These are phyloP conservation scores for Tetanocera ferruginea DNA, from an alignment of 2,888 invertebrate species.

Conservation along the genomic window DNA sequence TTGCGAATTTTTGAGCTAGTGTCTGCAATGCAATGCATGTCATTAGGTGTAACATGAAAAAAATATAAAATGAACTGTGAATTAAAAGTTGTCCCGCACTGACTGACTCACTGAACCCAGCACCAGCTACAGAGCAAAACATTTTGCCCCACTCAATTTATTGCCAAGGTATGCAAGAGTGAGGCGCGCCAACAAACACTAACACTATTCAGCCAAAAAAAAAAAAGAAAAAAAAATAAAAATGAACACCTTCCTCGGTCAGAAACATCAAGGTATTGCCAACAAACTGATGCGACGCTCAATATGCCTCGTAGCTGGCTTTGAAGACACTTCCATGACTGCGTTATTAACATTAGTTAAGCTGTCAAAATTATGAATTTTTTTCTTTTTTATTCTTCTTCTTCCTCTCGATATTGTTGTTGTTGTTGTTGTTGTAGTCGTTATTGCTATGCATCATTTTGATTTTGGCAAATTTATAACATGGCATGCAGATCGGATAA, in stretches of 20 bases:
- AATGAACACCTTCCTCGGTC: slow-evolving; percentile 33
- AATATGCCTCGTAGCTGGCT: background rate
- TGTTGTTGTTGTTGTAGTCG: background rate
- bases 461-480: slow-evolving; percentile 13
- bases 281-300: background rate
- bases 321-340: background rate
- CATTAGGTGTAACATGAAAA: background rate
- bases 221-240: background rate
- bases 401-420: background rate
- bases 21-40: slow-evolving; percentile 18
- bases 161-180: slow-evolving; percentile 18
- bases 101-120: background rate
- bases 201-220: background rate
- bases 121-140: background rate
- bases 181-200: slow-evolving; percentile 25
- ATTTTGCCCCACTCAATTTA: background rate
- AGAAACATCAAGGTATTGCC: background rate
- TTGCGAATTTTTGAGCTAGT: background rate
- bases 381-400: background rate
- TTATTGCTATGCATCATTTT: slow-evolving; percentile 16
- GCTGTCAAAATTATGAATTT: slow-evolving; percentile 30
- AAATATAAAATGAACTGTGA: background rate
- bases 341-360: slow-evolving; percentile 28
- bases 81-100: background rate
- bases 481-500: background rate